Conservation (phyloP, 2,888 invertebrate genomes). For the Drosophila incognita region DNA sequence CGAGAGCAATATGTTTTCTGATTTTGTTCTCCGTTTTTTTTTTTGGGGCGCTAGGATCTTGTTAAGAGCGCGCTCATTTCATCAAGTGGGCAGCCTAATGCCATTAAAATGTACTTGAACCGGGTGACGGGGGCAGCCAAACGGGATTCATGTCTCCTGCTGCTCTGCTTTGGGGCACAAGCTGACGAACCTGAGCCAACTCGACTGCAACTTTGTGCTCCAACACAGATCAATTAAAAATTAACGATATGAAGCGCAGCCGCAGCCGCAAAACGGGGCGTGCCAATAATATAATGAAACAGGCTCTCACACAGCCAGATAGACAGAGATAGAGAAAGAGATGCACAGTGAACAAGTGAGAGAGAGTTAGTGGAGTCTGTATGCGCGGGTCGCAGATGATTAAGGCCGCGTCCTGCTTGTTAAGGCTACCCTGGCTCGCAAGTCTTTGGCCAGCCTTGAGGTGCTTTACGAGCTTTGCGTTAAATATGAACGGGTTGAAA, state of each 20-base stretch:
- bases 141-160: constrained; percentile 32
- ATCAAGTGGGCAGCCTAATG: constrained; percentile 77
- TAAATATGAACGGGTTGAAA: constrained; percentile 20
- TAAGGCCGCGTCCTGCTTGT: constrained; percentile 51
- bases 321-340: constrained; percentile 11
- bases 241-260: constrained; percentile 83
- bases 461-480: constrained; percentile 39
- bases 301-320: constrained; percentile 53
- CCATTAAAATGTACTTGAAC: constrained; percentile 82
- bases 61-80: constrained; percentile 80
- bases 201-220: constrained; percentile 60
- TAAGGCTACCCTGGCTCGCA: constrained; percentile 29
- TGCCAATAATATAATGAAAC: constrained; percentile 84
- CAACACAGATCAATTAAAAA: constrained; percentile 83
- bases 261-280: constrained; percentile 77
- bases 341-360: background rate
- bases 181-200: constrained; percentile 60
- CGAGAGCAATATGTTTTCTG: constrained; percentile 39
- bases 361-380: constrained; percentile 35
- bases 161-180: constrained; percentile 47
- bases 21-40: constrained; percentile 3
- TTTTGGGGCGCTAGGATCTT: constrained; percentile 80
- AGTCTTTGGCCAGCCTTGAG: constrained; percentile 30
- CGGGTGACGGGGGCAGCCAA: constrained; percentile 12
- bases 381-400: constrained; percentile 49